These are phyloP conservation scores for Chrysolina haemoptera DNA, from an alignment of 2,888 invertebrate species.

Conservation along the genomic window DNA sequence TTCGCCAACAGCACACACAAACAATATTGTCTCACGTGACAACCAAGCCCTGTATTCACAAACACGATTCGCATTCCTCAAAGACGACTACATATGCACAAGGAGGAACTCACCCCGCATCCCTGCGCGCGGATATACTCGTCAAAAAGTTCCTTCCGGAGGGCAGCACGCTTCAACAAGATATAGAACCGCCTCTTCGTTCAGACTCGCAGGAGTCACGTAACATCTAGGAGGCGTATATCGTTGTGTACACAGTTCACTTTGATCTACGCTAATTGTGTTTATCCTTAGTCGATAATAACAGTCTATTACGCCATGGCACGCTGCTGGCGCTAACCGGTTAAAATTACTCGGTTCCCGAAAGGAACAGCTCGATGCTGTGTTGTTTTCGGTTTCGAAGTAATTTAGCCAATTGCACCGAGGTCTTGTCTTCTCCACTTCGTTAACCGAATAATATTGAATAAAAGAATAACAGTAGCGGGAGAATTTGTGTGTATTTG, in stretches of 20 bases:
- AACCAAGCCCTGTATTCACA: conserved; percentile 41
- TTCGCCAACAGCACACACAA: conserved; percentile 47
- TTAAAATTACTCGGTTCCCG: conserved; percentile 41
- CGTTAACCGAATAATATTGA: too few relatives aligned
- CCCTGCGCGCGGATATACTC: conserved; percentile 30
- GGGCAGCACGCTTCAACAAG: conserved; percentile 23
- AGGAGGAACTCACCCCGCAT: background rate
- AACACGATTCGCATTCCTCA: conserved; percentile 31
- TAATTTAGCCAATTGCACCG: background rate
- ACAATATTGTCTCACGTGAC: conserved; percentile 35
- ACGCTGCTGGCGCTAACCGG: conserved; percentile 44
- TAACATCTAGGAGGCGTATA: conserved; percentile 64
- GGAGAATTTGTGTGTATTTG: too few relatives aligned
- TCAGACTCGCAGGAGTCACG: conserved; percentile 63
- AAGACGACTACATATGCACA: conserved; percentile 32
- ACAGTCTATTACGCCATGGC: conserved; percentile 42
- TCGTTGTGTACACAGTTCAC: conserved; percentile 60
- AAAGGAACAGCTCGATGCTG: conserved; percentile 27
- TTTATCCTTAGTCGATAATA: conserved; percentile 60
- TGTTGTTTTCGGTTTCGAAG: conserved; percentile 21
- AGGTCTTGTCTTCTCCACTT: too few relatives aligned
- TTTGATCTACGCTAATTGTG: conserved; percentile 62
- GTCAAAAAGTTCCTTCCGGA: conserved; percentile 42
- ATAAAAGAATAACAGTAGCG: too few relatives aligned
- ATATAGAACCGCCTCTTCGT: conserved; percentile 1